Percentiles rank a stretch among this genome's conserved stretches.
Evolutionary conservation across 2,888 invertebrate species (phyloP).

Genomic region (Leptinotarsa rubiginosa): DNA sequence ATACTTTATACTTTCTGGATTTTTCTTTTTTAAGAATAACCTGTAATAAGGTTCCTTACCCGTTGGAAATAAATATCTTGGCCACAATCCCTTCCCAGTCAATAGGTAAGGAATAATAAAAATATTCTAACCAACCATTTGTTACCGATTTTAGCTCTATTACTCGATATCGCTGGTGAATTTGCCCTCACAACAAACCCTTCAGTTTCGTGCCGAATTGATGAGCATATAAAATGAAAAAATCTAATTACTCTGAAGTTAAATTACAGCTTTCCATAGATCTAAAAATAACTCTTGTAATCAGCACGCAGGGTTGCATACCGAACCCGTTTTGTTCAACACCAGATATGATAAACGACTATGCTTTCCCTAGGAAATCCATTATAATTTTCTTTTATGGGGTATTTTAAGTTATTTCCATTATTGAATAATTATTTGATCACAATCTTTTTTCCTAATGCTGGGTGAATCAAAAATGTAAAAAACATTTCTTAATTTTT

Average conservation of each 20-base stretch:
- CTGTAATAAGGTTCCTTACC: too few species aligned
- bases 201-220: background rate
- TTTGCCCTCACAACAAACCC: background rate
- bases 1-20: too few species aligned
- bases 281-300: conserved; percentile 28
- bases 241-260: conserved; percentile 16
- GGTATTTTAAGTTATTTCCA: too few species aligned
- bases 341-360: conserved; percentile 4
- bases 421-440: too few species aligned
- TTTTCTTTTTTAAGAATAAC: too few species aligned
- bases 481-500: too few species aligned
- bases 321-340: conserved; percentile 1
- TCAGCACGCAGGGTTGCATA: conserved; percentile 16
- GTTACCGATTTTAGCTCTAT: background rate
- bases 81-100: too few species aligned
- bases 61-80: too few species aligned
- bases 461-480: too few species aligned
- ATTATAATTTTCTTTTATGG: background rate
- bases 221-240: conserved; percentile 13
- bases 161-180: conserved; percentile 4
- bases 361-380: background rate
- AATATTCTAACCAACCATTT: background rate
- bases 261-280: conserved; percentile 17
- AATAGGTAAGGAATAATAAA: too few species aligned
- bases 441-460: too few species aligned